Percentiles rank a stretch among this genome's conserved stretches.
phyloP scores from a whole-genome alignment of 2,888 invertebrate species.

The Drosophila mayaguana region DNA sequence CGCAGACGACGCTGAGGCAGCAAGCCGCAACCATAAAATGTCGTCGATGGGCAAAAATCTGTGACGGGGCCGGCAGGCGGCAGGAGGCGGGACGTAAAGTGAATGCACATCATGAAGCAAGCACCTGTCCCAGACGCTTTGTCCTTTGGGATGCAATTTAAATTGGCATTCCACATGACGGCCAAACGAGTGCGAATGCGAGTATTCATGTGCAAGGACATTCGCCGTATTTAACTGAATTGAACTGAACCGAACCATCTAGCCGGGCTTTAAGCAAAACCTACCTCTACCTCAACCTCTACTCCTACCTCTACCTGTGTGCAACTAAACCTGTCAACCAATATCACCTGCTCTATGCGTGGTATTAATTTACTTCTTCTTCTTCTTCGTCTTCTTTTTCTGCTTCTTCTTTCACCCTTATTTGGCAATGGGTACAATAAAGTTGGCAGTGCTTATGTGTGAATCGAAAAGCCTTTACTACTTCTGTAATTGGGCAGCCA shows the following conservation, averaged over 20 bases:
- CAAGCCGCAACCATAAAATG: slow-evolving; percentile 40
- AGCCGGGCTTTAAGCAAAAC: not conserved
- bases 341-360: slow-evolving; percentile 34
- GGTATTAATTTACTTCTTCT: not conserved
- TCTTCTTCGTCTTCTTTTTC: not conserved
- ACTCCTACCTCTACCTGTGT: too few relatives aligned
- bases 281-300: not conserved
- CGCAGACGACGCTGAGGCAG: slow-evolving; percentile 56
- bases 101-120: slow-evolving; percentile 53
- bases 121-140: slow-evolving; percentile 66
- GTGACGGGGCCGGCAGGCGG: not conserved
- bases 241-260: slow-evolving; percentile 10
- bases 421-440: not conserved
- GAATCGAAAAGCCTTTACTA: not conserved
- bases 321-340: slow-evolving; percentile 28
- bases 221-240: slow-evolving; percentile 17
- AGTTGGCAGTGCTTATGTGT: not conserved
- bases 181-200: slow-evolving; percentile 29
- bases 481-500: not conserved
- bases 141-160: slow-evolving; percentile 81
- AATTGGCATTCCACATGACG: slow-evolving; percentile 78
- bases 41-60: slow-evolving; percentile 47
- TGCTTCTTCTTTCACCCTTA: not conserved
- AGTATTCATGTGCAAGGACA: slow-evolving; percentile 25
- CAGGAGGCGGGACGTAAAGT: not conserved